A percentile compares a stretch with the other conserved stretches of the same genome.
Evolutionary conservation across 2,888 invertebrate genomes (phyloP).

Genomic region (Adineta ricciae): DNA sequence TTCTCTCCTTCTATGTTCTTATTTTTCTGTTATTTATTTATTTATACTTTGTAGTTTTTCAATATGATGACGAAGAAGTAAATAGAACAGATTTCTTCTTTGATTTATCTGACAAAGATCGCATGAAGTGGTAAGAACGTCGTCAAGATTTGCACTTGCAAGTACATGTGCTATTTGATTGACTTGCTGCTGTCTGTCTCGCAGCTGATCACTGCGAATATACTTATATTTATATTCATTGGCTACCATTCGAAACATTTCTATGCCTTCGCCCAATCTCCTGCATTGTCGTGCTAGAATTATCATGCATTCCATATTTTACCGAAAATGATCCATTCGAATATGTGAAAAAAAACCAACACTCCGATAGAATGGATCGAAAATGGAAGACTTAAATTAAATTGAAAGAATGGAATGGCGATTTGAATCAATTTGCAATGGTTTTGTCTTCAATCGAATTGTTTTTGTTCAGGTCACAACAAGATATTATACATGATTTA

Average conservation of each 20-base stretch:
- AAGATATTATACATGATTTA: too few relatives aligned
- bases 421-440: not conserved
- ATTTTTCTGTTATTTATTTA: not conserved
- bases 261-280: not conserved
- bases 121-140: not conserved
- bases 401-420: not conserved
- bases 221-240: not conserved
- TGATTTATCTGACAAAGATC: not conserved
- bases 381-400: not conserved
- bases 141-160: not conserved
- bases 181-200: not conserved
- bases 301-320: not conserved
- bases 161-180: not conserved
- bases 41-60: not conserved
- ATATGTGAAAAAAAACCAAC: not conserved
- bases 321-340: not conserved
- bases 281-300: not conserved
- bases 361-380: not conserved
- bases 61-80: not conserved
- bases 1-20: not conserved
- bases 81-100: not conserved
- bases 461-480: too few relatives aligned
- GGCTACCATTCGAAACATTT: not conserved
- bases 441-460: too few relatives aligned
- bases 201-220: not conserved